Base-by-base conservation (phyloP, 2,113 vertebrate species). In the Ancistrus triradiatus region DNA sequence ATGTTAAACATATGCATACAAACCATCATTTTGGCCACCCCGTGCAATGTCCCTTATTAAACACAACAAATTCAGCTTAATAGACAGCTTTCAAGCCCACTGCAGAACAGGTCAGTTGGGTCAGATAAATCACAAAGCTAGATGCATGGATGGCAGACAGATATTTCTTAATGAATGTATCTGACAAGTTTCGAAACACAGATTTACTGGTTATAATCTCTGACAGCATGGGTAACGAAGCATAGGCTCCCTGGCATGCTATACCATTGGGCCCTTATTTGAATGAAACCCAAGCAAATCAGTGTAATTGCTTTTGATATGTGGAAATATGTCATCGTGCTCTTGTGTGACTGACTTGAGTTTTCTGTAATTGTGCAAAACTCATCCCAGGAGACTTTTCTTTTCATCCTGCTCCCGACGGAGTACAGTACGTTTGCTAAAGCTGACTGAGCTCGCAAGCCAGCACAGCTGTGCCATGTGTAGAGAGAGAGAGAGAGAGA, bases 341-440 rank as follows among this genome's bases (percentile, higher is more conserved):
- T 37, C 35, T 11, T 11, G 35, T 37, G 35, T 37, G 35, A 37
- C 35, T 37, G 35, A 37, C 35, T 37, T 37, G 35, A 37, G 35
- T 8, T 37, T 37, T 37, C 35, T 3, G 35, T 37, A 37, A 37
- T 37, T 37, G 35, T 37, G 35, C 35, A 37, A 37, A 37, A 37
- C 35, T 37, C 14, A 37, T 37, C 35, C 35, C 35, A 37, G 35
- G 35, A 37, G 35, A 13, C 35, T 11, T 13, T 13, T 13, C 35
- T 37, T 13, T 9, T 9, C 28, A 5, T 9, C 35, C 35, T n/a
- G n/a, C 35, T 37, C 35, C 35, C 35, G 14, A 37, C 14, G 14
- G 35, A 6, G 35, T 37, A 37, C 35, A 37, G 14, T 42, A 22
- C 31, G 17, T 57, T 57, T 43, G 19, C 37, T 28, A 69, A 37